Conservation (phyloP, 2,113 vertebrate species). For the Ammodytes dubius region DNA sequence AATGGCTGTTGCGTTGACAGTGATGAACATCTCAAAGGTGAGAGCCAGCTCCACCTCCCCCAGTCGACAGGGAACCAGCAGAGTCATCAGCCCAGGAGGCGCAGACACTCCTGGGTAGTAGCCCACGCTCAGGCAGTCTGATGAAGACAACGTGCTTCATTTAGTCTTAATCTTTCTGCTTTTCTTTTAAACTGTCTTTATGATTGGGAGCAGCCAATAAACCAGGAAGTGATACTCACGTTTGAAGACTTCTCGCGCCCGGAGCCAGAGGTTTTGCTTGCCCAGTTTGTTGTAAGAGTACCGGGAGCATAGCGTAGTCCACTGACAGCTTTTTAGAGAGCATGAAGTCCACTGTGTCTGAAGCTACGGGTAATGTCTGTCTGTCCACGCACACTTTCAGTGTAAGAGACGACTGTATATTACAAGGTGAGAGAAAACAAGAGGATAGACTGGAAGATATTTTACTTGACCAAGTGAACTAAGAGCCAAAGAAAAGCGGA, state of each 20-base stretch:
- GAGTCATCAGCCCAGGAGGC: conserved; percentile 79
- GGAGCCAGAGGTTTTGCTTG: conserved; percentile 91
- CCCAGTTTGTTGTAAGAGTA: conserved; percentile 91
- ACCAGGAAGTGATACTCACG: conserved; percentile 83
- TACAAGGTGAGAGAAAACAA: no score
- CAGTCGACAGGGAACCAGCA: conserved; percentile 87
- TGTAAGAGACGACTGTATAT: no score
- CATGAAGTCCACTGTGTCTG: conserved; percentile 91
- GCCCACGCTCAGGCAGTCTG: conserved; percentile 88
- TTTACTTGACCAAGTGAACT: no score
- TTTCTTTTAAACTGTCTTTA: neutral
- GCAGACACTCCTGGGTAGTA: conserved; percentile 87
- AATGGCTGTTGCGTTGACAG: conserved; percentile 86
- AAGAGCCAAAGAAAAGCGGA: no score
- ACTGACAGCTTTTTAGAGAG: conserved; percentile 86
- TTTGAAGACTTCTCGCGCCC: conserved; percentile 91
- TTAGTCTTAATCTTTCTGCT: neutral
- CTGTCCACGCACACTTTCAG: conserved; percentile 87
- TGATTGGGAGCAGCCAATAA: neutral
- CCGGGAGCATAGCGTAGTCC: conserved; percentile 85
- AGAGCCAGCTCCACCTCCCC: conserved; percentile 94
- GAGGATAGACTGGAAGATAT: no score
- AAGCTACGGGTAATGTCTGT: conserved; percentile 87
- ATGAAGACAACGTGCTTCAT: neutral
- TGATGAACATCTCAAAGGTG: conserved; percentile 91